phyloP scores from a whole-genome alignment of 2,888 invertebrate species.

The Marronus borbonicus region DNA sequence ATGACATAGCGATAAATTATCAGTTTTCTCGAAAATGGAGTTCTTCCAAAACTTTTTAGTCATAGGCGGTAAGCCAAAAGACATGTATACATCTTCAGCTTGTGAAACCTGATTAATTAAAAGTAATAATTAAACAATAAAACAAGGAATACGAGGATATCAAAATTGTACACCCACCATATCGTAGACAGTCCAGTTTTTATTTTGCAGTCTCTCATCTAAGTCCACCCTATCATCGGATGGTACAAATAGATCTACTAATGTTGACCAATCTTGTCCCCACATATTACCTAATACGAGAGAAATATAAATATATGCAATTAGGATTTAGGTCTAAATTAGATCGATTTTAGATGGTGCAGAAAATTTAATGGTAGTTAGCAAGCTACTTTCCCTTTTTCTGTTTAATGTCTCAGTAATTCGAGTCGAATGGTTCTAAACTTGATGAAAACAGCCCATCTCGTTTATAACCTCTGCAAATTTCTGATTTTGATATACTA shows the following conservation, averaged over 20 bases:
- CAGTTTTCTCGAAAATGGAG: slow-evolving; percentile 71
- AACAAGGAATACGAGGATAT: neutral
- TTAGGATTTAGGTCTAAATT: too few species aligned
- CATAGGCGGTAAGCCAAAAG: slow-evolving; percentile 77
- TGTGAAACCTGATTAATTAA: slow-evolving; percentile 68
- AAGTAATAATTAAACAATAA: neutral
- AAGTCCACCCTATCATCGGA: slow-evolving; percentile 69
- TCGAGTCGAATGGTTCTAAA: too few species aligned
- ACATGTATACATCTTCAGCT: slow-evolving; percentile 80
- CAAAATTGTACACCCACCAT: slow-evolving; percentile 71
- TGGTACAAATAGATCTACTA: slow-evolving; percentile 75
- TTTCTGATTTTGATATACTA: too few species aligned
- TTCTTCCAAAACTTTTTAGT: slow-evolving; percentile 77
- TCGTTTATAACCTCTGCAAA: too few species aligned
- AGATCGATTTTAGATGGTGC: too few species aligned
- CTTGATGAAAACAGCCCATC: too few species aligned
- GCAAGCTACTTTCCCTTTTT: too few species aligned
- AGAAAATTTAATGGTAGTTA: too few species aligned
- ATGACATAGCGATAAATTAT: slow-evolving; percentile 75
- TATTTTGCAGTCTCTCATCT: slow-evolving; percentile 71
- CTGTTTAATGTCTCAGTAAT: too few species aligned
- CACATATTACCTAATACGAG: slow-evolving; percentile 76
- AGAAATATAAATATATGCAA: too few species aligned
- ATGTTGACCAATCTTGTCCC: slow-evolving; percentile 80
- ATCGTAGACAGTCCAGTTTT: slow-evolving; percentile 74